Evolutionary conservation across 2,113 vertebrate species (phyloP).

Genomic region (Otus sunia): DNA sequence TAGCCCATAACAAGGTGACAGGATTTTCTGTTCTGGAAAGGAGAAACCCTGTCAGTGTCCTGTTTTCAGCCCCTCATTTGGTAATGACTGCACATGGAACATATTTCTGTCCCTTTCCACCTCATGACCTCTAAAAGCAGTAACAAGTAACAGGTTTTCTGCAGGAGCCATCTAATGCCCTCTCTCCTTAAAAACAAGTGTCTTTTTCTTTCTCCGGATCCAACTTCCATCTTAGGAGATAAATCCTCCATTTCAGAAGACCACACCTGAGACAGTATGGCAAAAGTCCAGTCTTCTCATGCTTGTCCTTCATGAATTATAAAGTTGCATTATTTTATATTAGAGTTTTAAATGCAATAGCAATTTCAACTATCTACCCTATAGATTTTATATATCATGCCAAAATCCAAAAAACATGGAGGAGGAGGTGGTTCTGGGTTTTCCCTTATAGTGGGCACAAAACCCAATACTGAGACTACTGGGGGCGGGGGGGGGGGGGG

Average conservation of each 20-base stretch:
- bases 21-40: neutral
- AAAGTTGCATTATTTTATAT: neutral
- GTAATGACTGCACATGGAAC: neutral
- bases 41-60: neutral
- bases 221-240: neutral
- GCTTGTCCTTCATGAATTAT: neutral
- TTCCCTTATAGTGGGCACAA: neutral
- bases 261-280: too few relatives aligned
- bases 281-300: neutral
- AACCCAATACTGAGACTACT: neutral
- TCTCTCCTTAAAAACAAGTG: neutral
- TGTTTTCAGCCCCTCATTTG: neutral
- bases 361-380: neutral
- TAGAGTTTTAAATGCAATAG: neutral
- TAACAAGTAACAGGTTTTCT: neutral
- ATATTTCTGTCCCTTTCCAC: neutral
- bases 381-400: rapidly evolving
- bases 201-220: neutral
- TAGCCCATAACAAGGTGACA: neutral
- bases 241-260: neutral
- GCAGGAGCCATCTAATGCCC: neutral
- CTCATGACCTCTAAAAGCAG: neutral
- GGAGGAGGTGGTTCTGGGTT: neutral
- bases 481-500: rapidly evolving
- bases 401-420: neutral